Percentiles rank a stretch among this genome's conserved stretches.
Conservation (phyloP, 2,888 invertebrate genomes). For the Gymnoscelis rufifasciata region DNA sequence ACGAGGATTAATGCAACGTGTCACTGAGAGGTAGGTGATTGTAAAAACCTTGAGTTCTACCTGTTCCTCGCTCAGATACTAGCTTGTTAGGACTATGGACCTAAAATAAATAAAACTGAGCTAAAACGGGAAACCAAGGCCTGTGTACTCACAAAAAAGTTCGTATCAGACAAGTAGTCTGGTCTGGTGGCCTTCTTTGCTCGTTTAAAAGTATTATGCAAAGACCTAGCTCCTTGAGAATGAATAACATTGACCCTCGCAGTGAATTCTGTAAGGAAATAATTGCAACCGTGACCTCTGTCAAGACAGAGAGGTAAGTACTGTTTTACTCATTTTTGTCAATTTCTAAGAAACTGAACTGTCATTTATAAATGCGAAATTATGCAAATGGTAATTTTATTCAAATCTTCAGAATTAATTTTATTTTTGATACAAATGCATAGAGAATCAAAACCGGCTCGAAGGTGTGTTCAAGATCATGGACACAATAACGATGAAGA, state of each 20-base stretch:
- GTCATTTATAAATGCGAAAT: conserved; percentile 9
- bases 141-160: not conserved
- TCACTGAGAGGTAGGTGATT: too few species aligned
- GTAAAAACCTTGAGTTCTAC: too few species aligned
- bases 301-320: conserved; percentile 18
- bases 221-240: conserved; percentile 7
- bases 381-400: conserved; percentile 10
- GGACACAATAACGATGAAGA: not conserved
- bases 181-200: not conserved
- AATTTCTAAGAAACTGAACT: conserved; percentile 20
- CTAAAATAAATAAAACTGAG: too few species aligned
- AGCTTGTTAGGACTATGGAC: not conserved
- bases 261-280: conserved; percentile 21
- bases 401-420: conserved; percentile 2
- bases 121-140: too few species aligned
- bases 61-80: not conserved
- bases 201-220: conserved; percentile 9
- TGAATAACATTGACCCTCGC: conserved; percentile 17
- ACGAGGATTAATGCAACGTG: not conserved
- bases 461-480: conserved; percentile 1
- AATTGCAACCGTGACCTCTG: conserved; percentile 28
- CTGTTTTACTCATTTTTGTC: conserved; percentile 22
- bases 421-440: not conserved
- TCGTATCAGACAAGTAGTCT: not conserved
- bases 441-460: conserved; percentile 1